These are phyloP conservation scores for Formica aserva DNA, from an alignment of 2,888 invertebrate genomes.

Conservation along the genomic window DNA sequence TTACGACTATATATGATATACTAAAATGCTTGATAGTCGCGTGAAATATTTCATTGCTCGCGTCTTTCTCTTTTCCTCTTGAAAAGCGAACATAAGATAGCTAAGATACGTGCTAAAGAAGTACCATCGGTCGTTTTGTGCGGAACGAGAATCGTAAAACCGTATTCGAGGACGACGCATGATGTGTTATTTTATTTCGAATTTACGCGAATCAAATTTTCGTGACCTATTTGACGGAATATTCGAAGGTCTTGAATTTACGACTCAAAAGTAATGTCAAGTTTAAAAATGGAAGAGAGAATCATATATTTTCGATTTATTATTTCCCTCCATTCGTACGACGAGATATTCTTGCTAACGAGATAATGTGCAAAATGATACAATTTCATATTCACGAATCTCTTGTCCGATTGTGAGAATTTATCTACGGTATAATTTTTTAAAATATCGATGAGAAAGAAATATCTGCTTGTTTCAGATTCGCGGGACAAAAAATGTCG, in stretches of 20 bases:
- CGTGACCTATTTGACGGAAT: not conserved
- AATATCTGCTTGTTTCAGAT: not conserved
- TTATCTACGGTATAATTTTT: slow-evolving; percentile 23
- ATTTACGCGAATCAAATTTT: slow-evolving; percentile 1
- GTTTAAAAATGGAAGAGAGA: not conserved
- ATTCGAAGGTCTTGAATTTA: not conserved
- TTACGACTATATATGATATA: not conserved
- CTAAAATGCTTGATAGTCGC: not conserved
- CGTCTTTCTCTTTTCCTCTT: not conserved
- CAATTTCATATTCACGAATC: not conserved
- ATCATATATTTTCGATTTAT: not conserved
- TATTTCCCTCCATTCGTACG: not conserved
- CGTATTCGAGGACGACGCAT: not conserved
- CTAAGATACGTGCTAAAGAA: slow-evolving; percentile 8
- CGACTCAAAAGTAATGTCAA: not conserved
- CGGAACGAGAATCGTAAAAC: slow-evolving; percentile 4
- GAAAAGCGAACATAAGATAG: not conserved
- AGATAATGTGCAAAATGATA: not conserved
- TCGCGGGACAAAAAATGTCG: slow-evolving; percentile 7
- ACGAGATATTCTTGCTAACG: not conserved
- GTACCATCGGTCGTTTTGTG: not conserved
- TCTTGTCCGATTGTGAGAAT: not conserved
- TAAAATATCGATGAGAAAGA: slow-evolving; percentile 1
- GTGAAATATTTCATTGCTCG: slow-evolving; percentile 5
- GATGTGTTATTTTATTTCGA: slow-evolving; percentile 3